Percentiles rank a stretch among this genome's conserved stretches.
Evolutionary conservation across 1,140 invertebrate species (phyloP).

Genomic region (Zaprionus ornatus): DNA sequence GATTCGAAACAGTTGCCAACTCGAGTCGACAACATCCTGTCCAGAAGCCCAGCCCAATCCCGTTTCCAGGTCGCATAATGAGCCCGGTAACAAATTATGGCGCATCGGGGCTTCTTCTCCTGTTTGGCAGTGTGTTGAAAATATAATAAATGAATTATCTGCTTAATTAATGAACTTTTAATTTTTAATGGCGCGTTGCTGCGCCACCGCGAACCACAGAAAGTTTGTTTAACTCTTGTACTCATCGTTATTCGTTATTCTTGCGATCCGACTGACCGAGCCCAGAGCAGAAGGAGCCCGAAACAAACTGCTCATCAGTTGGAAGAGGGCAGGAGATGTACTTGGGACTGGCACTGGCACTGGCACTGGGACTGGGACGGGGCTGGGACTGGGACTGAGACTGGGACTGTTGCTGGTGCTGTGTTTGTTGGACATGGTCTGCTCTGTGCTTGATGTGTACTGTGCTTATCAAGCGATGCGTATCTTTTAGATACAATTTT

Average conservation of each 20-base stretch:
- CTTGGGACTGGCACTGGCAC: background rate
- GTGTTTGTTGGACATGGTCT: slow-evolving; percentile 27
- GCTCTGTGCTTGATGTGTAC: slow-evolving; percentile 17
- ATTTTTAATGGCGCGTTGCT: slow-evolving; percentile 77
- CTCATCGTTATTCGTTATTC: slow-evolving; percentile 24
- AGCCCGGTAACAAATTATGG: slow-evolving; percentile 73
- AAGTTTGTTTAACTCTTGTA: slow-evolving; percentile 54
- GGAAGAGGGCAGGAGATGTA: background rate
- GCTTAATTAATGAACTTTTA: slow-evolving; percentile 83
- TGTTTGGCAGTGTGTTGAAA: slow-evolving; percentile 70
- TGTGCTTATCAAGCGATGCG: slow-evolving; percentile 60
- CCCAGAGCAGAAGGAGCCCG: slow-evolving; percentile 6
- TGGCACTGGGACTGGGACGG: background rate
- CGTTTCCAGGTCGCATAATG: slow-evolving; percentile 51
- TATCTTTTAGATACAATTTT: slow-evolving; percentile 83
- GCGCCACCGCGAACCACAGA: slow-evolving; percentile 46
- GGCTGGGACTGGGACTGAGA: background rate
- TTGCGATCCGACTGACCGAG: background rate
- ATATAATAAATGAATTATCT: slow-evolving; percentile 83
- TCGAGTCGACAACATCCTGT: slow-evolving; percentile 10
- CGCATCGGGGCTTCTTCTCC: slow-evolving; percentile 14
- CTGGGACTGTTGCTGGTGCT: background rate
- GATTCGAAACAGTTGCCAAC: slow-evolving; percentile 68
- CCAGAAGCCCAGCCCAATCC: slow-evolving; percentile 1
- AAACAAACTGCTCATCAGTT: background rate